phyloP scores from a whole-genome alignment of 2,888 invertebrate genomes.

The Heliconius ismenius region DNA sequence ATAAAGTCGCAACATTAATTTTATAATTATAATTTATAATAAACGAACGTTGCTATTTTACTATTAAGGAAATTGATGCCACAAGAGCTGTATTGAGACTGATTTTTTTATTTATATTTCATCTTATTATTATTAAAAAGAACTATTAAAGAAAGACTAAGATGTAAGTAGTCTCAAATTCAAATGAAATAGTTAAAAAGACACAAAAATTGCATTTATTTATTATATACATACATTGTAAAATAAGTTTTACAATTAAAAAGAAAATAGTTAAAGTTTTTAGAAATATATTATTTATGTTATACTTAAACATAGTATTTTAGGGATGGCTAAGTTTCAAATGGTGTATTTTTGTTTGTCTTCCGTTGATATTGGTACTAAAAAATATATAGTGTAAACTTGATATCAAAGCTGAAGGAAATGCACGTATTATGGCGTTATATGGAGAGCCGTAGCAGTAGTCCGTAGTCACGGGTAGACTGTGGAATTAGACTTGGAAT shows the following conservation, averaged over 20 bases:
- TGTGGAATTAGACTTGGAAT: too few species aligned
- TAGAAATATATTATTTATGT: not conserved
- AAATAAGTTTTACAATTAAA: not conserved
- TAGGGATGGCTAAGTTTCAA: not conserved
- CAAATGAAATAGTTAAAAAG: not conserved
- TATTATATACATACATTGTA: not conserved
- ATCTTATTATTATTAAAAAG: conserved; percentile 4
- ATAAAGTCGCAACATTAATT: conserved; percentile 2
- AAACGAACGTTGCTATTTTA: conserved; percentile 25
- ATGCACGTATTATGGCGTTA: not conserved
- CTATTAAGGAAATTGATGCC: conserved; percentile 38
- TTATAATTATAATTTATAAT: conserved; percentile 8
- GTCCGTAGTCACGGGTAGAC: too few species aligned
- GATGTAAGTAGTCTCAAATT: not conserved
- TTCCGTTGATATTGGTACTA: not conserved
- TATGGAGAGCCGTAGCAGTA: not conserved
- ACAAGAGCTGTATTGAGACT: conserved; percentile 45
- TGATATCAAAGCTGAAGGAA: not conserved
- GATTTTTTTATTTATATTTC: conserved; percentile 46
- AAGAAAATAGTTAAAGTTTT: not conserved
- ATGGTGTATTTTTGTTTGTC: not conserved
- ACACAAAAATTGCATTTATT: not conserved
- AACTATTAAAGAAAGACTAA: conserved; percentile 9
- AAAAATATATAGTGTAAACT: not conserved
- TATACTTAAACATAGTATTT: not conserved